Conservation (phyloP, 2,113 vertebrate species). For the Pheucticus melanocephalus region DNA sequence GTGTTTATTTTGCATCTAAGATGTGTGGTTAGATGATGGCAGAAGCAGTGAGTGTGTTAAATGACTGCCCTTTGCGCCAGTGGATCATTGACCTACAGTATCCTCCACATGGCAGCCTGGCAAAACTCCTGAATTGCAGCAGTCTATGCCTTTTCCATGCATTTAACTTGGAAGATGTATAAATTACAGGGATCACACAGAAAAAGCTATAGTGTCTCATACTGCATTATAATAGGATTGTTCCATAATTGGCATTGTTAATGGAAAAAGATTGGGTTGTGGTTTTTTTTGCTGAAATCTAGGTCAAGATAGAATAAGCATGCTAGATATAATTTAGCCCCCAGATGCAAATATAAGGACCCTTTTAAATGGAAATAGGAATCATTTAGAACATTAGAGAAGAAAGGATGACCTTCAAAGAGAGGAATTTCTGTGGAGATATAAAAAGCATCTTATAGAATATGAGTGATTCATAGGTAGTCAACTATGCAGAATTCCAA, state of each 20-base stretch:
- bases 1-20: background rate
- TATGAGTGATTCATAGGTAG: conserved; percentile 2
- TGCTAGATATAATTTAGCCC: conserved; percentile 28
- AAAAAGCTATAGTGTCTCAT: background rate
- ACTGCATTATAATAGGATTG: background rate
- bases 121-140: background rate
- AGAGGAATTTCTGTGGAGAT: background rate
- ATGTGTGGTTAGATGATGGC: background rate
- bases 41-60: background rate
- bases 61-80: background rate
- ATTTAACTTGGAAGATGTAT: conserved; percentile 18
- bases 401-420: background rate
- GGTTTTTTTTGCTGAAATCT: background rate
- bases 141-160: background rate
- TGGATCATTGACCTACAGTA: background rate
- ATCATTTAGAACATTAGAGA: background rate
- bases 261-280: background rate
- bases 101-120: background rate
- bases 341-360: background rate
- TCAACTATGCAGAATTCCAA: background rate
- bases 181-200: background rate
- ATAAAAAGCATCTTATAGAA: background rate
- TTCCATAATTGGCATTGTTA: conserved; percentile 9
- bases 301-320: conserved; percentile 36
- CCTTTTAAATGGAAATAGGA: conserved; percentile 22